A percentile compares a stretch with the other conserved stretches of the same genome.
phyloP scores from a whole-genome alignment of 2,888 invertebrate genomes.

The Athripsodes cinereus region DNA sequence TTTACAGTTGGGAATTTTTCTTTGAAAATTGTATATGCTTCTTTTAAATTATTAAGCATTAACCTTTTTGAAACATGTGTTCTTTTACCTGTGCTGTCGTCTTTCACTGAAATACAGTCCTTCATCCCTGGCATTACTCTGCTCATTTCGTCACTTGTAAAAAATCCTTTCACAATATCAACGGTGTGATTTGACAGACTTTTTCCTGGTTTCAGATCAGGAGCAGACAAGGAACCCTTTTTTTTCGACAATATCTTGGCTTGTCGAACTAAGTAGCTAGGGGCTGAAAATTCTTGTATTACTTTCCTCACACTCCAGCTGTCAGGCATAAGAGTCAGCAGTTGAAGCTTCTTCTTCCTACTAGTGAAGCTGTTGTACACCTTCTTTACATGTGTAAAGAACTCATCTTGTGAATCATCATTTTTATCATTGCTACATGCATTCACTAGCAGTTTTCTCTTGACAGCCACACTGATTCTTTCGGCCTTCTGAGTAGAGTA shows the following conservation, averaged over 20 bases:
- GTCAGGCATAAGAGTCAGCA: too few relatives aligned
- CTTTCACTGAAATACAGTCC: too few relatives aligned
- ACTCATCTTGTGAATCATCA: too few relatives aligned
- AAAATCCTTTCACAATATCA: neutral
- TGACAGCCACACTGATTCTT: too few relatives aligned
- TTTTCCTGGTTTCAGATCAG: neutral
- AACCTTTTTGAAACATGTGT: neutral
- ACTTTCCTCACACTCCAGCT: too few relatives aligned
- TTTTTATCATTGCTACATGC: too few relatives aligned
- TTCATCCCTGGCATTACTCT: neutral
- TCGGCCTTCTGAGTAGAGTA: too few relatives aligned
- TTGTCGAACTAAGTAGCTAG: neutral
- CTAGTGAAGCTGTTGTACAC: too few relatives aligned
- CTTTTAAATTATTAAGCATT: neutral
- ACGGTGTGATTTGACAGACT: neutral
- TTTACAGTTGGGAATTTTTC: neutral
- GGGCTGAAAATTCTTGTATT: too few relatives aligned
- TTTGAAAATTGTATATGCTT: neutral
- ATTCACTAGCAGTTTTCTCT: too few relatives aligned
- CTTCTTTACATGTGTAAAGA: too few relatives aligned
- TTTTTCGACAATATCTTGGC: neutral
- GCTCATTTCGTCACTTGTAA: neutral
- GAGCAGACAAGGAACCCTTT: neutral
- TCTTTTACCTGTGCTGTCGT: neutral
- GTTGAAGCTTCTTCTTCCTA: too few relatives aligned